Percentiles rank a stretch among this genome's conserved stretches.
Conservation (phyloP, 2,888 invertebrate genomes). For the Dynastes maya region DNA sequence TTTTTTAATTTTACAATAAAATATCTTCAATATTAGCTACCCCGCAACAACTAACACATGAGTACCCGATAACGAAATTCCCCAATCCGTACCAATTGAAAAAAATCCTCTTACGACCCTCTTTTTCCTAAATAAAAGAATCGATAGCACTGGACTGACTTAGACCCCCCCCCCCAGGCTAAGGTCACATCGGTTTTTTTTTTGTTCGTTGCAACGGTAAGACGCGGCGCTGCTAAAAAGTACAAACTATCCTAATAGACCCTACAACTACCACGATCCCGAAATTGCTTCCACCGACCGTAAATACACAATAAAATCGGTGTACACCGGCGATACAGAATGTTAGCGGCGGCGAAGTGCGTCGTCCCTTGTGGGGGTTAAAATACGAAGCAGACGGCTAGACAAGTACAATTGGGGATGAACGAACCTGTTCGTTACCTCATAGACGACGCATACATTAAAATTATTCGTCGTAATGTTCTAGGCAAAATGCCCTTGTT, state of each 20-base stretch:
- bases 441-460: conserved; percentile 8
- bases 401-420: conserved; percentile 40
- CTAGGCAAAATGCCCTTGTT: neutral
- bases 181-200: neutral
- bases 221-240: neutral
- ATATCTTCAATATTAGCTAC: too few species aligned
- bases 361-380: conserved; percentile 41
- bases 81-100: too few species aligned
- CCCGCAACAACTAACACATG: too few species aligned
- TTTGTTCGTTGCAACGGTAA: neutral
- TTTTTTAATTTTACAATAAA: too few species aligned
- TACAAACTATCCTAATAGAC: neutral
- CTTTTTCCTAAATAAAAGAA: neutral
- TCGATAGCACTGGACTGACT: neutral
- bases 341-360: conserved; percentile 1
- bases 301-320: conserved; percentile 10
- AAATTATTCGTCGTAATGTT: neutral
- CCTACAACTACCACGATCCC: neutral
- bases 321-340: neutral
- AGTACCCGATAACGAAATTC: too few species aligned
- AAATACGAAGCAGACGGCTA: conserved; percentile 43
- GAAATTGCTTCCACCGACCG: conserved; percentile 1
- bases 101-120: too few species aligned
- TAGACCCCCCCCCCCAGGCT: neutral
- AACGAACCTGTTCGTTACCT: conserved; percentile 37